Conservation (phyloP, 2,797 vertebrate genomes). For the Gymnocypris eckloni region DNA sequence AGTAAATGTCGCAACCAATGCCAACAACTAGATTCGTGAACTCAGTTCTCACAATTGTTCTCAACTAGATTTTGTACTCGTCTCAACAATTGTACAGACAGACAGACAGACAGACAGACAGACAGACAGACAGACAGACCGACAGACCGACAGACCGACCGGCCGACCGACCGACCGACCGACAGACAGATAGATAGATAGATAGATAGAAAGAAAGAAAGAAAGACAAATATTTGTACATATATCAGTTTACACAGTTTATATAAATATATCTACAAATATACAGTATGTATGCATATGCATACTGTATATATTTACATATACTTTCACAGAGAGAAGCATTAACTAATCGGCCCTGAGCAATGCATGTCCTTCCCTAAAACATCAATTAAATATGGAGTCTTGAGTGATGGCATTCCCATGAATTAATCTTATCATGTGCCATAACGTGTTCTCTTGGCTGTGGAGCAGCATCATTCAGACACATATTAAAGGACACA, state of each 20-base stretch:
- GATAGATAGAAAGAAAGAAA: background rate
- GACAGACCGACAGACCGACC: too few species aligned
- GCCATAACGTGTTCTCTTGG: constrained; percentile 38
- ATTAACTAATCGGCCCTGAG: constrained; percentile 7
- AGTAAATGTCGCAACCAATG: background rate
- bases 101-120: too few species aligned
- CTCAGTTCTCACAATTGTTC: too few species aligned
- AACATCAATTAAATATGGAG: constrained; percentile 44
- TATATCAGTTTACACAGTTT: background rate
- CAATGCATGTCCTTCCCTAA: constrained; percentile 39
- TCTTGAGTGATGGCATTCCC: constrained; percentile 23
- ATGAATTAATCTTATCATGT: constrained; percentile 39
- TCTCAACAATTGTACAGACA: background rate
- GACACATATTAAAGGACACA: constrained; percentile 23
- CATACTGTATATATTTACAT: constrained; percentile 10
- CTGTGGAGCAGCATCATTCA: constrained; percentile 16
- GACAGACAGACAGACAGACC: too few species aligned
- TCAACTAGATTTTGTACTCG: background rate
- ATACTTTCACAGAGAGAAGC: constrained; percentile 11
- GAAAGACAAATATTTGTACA: background rate
- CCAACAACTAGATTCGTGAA: background rate
- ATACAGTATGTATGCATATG: background rate
- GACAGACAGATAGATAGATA: background rate
- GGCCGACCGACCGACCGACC: too few species aligned
- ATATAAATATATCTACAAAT: background rate